Evolutionary conservation across 2,888 invertebrate species (phyloP), one percentile per base, ranked within the genome.

Genomic region (Pocota personata): DNA sequence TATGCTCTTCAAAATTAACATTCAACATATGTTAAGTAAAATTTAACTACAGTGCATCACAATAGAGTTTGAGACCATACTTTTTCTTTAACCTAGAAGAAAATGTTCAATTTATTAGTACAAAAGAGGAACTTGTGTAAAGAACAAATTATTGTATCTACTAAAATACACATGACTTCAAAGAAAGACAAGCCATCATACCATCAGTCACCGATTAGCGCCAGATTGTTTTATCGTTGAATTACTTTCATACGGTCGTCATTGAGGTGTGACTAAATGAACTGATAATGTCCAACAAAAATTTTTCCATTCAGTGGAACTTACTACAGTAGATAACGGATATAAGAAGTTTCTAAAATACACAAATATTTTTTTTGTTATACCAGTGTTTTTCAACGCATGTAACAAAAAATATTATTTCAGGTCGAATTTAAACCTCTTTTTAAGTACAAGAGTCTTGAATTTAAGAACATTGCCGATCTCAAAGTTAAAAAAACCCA

Each of bases 11-110:
- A 37, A 30, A 19, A 10, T 67, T 55, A 19, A 46, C 37, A 37
- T 82, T 19, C 48, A 76, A 69, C 50, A 60, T 37, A 58, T 55
- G 27, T 21, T 66, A 32, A 30, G 60, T 46, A 24, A 52, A 75
- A 43, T 43, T 62, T 27, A 55, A 32, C 46, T 55, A 62, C 60
- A 37, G 40, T 35, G 35, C 50, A 66, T 73, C 64, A 73, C 73
- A 80, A 40, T 60, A 3, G 52, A 55, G 52, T 27, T 75, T 16
- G 4, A 10, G 37, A 35, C 21, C 32, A 55, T 57, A 14, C 4
- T n/a, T 37, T 35, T 1, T 12, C 16, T 21, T 62, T 37, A 35
- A 46, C 19, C 67, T 67, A 37, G 16, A 82, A 50, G 37, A 50
- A 21, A 7, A 24, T 8, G 16, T 27, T 55, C 1, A 48, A 32